Evolutionary conservation across 1,140 invertebrate genomes (phyloP).

Genomic region (Teleopsis dalmanni): DNA sequence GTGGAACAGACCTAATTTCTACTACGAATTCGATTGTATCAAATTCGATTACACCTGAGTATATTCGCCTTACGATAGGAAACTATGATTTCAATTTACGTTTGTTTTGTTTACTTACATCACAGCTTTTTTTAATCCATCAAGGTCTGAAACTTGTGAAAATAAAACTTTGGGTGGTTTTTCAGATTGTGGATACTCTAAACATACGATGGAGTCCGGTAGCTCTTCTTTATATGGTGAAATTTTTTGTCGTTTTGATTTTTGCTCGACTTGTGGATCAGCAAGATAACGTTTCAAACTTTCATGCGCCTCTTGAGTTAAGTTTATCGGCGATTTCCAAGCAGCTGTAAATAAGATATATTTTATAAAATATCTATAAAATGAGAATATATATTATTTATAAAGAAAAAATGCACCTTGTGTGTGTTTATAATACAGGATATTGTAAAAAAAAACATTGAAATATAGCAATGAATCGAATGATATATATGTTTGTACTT

Average conservation of each 20-base stretch:
- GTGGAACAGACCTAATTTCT: no score
- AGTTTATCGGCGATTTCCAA: slow-evolving; percentile 86
- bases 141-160: slow-evolving; percentile 44
- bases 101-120: slow-evolving; percentile 28
- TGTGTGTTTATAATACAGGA: background rate
- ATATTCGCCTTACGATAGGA: background rate
- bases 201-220: slow-evolving; percentile 35
- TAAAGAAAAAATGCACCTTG: background rate
- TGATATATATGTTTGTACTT: background rate
- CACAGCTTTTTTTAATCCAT: slow-evolving; percentile 38
- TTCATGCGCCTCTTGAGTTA: slow-evolving; percentile 78
- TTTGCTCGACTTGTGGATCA: slow-evolving; percentile 46
- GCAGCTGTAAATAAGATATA: slow-evolving; percentile 53
- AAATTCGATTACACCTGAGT: no score
- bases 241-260: slow-evolving; percentile 50
- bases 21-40: no score
- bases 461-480: background rate
- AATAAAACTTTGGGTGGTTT: slow-evolving; percentile 54
- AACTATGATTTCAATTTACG: background rate
- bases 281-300: slow-evolving; percentile 60
- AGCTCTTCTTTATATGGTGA: slow-evolving; percentile 35
- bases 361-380: background rate
- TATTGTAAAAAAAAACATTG: background rate
- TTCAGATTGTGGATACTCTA: slow-evolving; percentile 43
- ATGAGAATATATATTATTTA: background rate